These are phyloP conservation scores for Drosophila stalkeri DNA, from an alignment of 2,888 invertebrate species.

Conservation along the genomic window DNA sequence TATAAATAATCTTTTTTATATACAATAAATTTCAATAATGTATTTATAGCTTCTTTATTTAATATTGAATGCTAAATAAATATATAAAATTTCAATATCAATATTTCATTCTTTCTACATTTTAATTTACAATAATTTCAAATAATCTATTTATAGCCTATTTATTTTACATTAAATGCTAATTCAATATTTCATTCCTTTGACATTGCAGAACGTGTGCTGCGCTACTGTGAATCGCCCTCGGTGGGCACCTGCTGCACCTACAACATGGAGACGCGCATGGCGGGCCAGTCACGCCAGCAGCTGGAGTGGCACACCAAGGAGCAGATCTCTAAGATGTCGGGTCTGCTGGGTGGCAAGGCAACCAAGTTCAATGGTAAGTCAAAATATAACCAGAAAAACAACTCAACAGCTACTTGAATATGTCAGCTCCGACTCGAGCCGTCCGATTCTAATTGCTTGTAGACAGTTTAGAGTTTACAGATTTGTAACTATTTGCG, in stretches of 20 bases:
- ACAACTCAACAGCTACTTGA: slow-evolving; percentile 71
- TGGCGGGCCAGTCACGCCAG: slow-evolving; percentile 89
- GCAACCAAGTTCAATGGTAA: slow-evolving; percentile 95
- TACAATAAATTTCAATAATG: too few species aligned
- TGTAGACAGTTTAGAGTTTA: slow-evolving; percentile 34
- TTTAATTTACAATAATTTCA: too few species aligned
- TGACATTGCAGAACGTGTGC: slow-evolving; percentile 79
- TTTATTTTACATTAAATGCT: background rate
- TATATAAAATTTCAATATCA: too few species aligned
- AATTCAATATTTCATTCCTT: background rate
- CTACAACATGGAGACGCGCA: slow-evolving; percentile 88
- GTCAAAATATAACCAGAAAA: slow-evolving; percentile 80
- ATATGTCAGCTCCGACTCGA: slow-evolving; percentile 23
- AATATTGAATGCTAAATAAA: background rate
- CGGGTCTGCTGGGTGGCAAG: slow-evolving; percentile 90
- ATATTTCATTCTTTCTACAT: slow-evolving; percentile 4
- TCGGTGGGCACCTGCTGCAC: slow-evolving; percentile 87
- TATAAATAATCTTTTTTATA: too few species aligned
- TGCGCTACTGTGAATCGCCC: slow-evolving; percentile 85
- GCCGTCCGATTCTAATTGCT: slow-evolving; percentile 34
- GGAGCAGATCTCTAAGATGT: slow-evolving; percentile 91
- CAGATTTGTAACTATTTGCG: slow-evolving; percentile 51
- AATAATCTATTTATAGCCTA: too few species aligned
- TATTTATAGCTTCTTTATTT: background rate
- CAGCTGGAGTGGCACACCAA: slow-evolving; percentile 91